These are phyloP conservation scores for Delphinapterus leucas DNA, from an alignment of 2,113 vertebrate genomes.

Conservation along the genomic window DNA sequence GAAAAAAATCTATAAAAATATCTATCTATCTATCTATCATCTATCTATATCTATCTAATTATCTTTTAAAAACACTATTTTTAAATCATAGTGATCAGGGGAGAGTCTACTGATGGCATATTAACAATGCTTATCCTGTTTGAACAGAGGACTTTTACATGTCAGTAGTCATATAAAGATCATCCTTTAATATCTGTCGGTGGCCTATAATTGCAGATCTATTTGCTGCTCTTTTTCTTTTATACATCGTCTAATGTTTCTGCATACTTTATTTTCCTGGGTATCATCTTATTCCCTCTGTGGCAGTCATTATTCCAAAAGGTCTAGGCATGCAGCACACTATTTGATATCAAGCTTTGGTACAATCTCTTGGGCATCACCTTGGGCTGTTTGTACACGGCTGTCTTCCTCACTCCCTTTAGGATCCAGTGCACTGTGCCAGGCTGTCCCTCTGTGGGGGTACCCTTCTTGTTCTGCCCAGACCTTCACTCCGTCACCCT, in stretches of 20 bases:
- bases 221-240: background rate
- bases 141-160: background rate
- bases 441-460: background rate
- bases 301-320: background rate
- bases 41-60: background rate
- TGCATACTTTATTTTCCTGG: background rate
- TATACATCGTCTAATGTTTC: background rate
- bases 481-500: background rate
- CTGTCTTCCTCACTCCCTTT: background rate
- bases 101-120: background rate
- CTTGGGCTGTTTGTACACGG: background rate
- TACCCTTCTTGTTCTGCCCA: background rate
- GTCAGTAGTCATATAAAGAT: background rate
- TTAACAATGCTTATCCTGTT: background rate
- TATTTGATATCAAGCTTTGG: background rate
- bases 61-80: background rate
- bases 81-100: background rate
- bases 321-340: background rate
- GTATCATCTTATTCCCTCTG: background rate
- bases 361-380: background rate
- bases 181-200: background rate
- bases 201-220: background rate
- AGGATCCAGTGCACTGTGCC: too few relatives aligned
- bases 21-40: background rate
- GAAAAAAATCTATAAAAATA: background rate